Conservation (phyloP, 2,113 vertebrate genomes). For the Romanogobio albipinnatus region DNA sequence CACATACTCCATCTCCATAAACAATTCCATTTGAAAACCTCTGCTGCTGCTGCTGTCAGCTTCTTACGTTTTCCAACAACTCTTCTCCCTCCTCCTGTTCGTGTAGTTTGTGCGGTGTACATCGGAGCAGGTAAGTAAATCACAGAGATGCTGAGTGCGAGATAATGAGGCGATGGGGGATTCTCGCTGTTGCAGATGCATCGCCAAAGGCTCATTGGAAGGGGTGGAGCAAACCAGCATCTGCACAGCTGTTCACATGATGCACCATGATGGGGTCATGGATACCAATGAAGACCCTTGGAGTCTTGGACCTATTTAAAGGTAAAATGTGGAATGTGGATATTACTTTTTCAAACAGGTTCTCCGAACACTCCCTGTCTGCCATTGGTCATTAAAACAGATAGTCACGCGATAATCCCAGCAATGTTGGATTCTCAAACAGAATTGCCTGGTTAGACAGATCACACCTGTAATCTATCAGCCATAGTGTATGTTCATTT, state of each 20-base stretch:
- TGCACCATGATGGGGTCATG: constrained; percentile 38
- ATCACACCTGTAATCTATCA: background rate
- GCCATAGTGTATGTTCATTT: background rate
- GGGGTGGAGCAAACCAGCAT: constrained; percentile 58
- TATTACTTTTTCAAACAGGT: background rate
- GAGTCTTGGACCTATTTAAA: background rate
- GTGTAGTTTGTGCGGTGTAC: constrained; percentile 63
- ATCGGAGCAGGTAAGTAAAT: constrained; percentile 76
- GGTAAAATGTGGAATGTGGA: background rate
- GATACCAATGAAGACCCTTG: background rate
- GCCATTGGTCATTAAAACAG: background rate
- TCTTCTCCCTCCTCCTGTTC: constrained; percentile 55
- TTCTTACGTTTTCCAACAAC: constrained; percentile 61
- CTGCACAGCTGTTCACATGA: constrained; percentile 19
- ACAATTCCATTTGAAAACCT: constrained; percentile 61
- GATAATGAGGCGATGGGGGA: constrained; percentile 77
- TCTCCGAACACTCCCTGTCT: background rate
- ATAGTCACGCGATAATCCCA: background rate
- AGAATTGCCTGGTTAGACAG: background rate
- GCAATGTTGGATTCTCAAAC: background rate
- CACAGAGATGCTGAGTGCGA: constrained; percentile 73
- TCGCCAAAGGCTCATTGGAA: constrained; percentile 65
- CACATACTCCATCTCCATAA: constrained; percentile 38
- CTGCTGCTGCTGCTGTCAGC: constrained; percentile 62
- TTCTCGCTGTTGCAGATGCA: constrained; percentile 68